Evolutionary conservation across 2,888 invertebrate genomes (phyloP), one percentile per base, ranked within the genome.

Genomic region (Drosophila picticornis): DNA sequence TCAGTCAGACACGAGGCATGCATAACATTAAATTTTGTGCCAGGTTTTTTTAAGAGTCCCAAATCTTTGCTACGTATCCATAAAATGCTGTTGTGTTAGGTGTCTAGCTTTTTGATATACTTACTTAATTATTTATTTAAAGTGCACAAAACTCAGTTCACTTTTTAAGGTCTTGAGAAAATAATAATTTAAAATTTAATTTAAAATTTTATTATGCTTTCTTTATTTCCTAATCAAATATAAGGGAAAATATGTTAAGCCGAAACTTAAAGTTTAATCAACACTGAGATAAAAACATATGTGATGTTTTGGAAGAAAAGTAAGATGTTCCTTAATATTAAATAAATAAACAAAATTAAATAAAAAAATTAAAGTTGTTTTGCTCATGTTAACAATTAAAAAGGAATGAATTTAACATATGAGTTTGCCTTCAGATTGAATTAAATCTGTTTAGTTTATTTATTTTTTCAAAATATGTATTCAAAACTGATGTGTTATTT

Each of bases 1-100:
- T 27, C 62, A 62, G 43, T 55, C 43, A 10, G n/a, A 27, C 2
- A 46, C 53, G 53, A 58, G 38, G 40, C 59, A 61, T 65, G 27
- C 16, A 53, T 25, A n/a, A 52, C 50, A 31, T 62, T 40, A 56
- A 34, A 56, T 51, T 10, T 51, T 0, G 31, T 32, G 57, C 31
- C 16, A 57, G 43, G 22, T 43, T 43, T 31, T 13, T 6, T 43
- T 4, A 40, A 57, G 56, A 40, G 38, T 57, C 3, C 43, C 2
- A 9, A 9, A 52, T n/a, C n/a, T 0, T 9, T 5, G 9, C 25
- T 25, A 13, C 13, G 22, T 4, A 43, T 46, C 7, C 13, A 22
- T 22, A 22, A 40, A 40, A 40, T n/a, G 1, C 22, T 6, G 0
- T 6, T 11, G 11, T 11, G 1, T 13, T 0, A 25, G 25, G 16